Conservation (phyloP, 1,140 invertebrate species). For the Vanessa tameamea region DNA sequence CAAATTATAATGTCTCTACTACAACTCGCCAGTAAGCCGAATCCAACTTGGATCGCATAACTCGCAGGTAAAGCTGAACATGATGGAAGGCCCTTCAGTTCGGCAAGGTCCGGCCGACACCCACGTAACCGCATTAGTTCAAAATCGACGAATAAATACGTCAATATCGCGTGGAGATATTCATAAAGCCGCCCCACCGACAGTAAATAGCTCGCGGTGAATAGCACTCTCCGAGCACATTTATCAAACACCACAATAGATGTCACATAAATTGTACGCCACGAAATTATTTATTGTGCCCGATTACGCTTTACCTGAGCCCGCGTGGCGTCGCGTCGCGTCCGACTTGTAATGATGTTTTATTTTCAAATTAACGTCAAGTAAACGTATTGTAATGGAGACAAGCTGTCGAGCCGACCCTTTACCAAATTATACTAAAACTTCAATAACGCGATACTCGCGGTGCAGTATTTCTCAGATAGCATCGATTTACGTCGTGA, state of each 20-base stretch:
- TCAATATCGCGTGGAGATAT: slow-evolving; percentile 36
- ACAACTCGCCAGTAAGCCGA: no score
- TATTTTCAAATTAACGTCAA: slow-evolving; percentile 19
- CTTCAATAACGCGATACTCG: not conserved
- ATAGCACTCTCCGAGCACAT: slow-evolving; percentile 30
- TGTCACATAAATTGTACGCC: slow-evolving; percentile 44
- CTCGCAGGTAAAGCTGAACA: not conserved
- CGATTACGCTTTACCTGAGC: slow-evolving; percentile 25
- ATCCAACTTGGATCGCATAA: not conserved
- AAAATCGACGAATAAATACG: slow-evolving; percentile 29
- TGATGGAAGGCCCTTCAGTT: not conserved
- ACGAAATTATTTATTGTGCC: slow-evolving; percentile 45
- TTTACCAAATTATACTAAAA: slow-evolving; percentile 17
- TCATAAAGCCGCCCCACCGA: slow-evolving; percentile 21
- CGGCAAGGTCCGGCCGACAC: not conserved
- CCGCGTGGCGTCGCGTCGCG: not conserved
- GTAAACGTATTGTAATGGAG: slow-evolving; percentile 18
- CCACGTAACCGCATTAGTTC: slow-evolving; percentile 10
- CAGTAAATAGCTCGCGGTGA: slow-evolving; percentile 13
- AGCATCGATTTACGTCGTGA: not conserved
- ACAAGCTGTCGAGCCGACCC: slow-evolving; percentile 10
- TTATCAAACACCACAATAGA: slow-evolving; percentile 40
- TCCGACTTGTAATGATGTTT: slow-evolving; percentile 7
- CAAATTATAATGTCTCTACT: no score
- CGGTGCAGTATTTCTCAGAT: not conserved